A percentile compares a stretch with the other conserved stretches of the same genome.
Conservation (phyloP, 2,113 vertebrate genomes). For the Microcebus jonahi region DNA sequence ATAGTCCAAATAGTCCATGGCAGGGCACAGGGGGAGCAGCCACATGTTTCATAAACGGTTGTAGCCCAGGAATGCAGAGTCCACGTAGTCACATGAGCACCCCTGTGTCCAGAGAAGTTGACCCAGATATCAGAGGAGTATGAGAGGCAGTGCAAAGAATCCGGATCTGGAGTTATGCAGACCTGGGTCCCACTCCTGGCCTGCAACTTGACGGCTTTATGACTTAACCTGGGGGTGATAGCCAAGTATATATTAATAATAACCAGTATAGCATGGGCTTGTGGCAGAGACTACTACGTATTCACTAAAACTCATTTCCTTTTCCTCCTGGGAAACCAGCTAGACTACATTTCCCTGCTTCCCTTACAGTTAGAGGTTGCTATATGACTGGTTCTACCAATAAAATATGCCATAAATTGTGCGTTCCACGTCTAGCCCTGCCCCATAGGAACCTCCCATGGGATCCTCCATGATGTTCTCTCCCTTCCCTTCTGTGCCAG, state of each 20-base stretch:
- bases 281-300: background rate
- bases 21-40: background rate
- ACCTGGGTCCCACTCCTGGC: background rate
- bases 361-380: background rate
- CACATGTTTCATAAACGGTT: background rate
- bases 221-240: background rate
- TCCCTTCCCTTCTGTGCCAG: background rate
- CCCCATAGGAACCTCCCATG: background rate
- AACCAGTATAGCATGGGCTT: background rate
- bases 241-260: background rate
- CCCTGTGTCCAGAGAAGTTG: background rate
- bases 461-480: background rate
- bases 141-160: background rate
- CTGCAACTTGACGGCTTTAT: background rate
- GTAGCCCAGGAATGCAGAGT: background rate
- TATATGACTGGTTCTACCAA: background rate
- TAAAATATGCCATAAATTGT: background rate
- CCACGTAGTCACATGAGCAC: background rate
- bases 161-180: background rate
- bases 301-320: background rate
- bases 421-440: background rate
- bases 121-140: background rate
- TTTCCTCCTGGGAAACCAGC: background rate
- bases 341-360: slow-evolving; percentile 21
- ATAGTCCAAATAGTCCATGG: background rate